These are phyloP conservation scores for Neria commutata DNA, from an alignment of 2,888 invertebrate genomes.

Conservation along the genomic window DNA sequence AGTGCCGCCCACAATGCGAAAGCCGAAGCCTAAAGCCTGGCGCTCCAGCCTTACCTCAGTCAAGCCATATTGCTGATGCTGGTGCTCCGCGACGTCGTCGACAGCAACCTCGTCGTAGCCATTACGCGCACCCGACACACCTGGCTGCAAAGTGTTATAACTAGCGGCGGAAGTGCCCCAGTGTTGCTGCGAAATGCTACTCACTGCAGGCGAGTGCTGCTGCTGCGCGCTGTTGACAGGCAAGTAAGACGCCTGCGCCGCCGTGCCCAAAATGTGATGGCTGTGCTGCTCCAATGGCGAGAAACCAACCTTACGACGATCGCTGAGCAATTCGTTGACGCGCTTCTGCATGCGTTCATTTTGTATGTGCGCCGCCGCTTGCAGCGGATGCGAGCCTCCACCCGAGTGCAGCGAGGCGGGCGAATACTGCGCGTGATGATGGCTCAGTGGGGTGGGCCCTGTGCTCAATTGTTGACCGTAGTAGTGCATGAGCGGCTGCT, in stretches of 20 bases:
- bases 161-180: conserved; percentile 24
- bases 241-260: conserved; percentile 3
- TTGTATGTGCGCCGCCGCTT: conserved; percentile 54
- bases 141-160: conserved; percentile 14
- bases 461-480: conserved; percentile 20
- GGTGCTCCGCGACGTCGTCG: conserved; percentile 40
- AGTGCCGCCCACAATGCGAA: conserved; percentile 96
- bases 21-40: conserved; percentile 96
- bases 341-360: conserved; percentile 59
- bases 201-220: conserved; percentile 44
- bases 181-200: conserved; percentile 25
- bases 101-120: conserved; percentile 41
- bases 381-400: conserved; percentile 30
- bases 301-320: conserved; percentile 57
- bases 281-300: conserved; percentile 54
- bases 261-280: conserved; percentile 28
- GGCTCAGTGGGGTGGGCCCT: conserved; percentile 27
- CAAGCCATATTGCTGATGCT: conserved; percentile 54
- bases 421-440: conserved; percentile 42
- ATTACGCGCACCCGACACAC: neutral
- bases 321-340: conserved; percentile 58
- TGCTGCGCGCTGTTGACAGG: conserved; percentile 28
- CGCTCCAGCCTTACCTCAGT: conserved; percentile 76
- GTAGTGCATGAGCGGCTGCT: conserved; percentile 22
- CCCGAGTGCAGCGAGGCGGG: conserved; percentile 31